Evolutionary conservation across 1,140 invertebrate species (phyloP).

Genomic region (Drosophila biarmipes): DNA sequence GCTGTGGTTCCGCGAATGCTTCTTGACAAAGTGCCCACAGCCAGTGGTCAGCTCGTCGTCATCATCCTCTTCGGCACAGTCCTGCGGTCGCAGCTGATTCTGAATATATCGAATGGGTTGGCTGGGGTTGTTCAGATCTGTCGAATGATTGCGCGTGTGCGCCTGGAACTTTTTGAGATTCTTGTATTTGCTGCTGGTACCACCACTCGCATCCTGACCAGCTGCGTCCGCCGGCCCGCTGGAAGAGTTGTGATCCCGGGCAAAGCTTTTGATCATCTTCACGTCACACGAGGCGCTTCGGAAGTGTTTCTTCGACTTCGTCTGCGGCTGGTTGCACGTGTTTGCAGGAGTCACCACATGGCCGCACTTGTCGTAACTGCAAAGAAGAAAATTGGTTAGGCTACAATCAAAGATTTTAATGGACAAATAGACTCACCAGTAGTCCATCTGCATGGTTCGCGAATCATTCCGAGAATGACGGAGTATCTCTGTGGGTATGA

Average conservation of each 20-base stretch:
- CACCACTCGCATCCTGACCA: constrained; percentile 37
- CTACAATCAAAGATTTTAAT: no score
- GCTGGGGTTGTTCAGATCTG: constrained; percentile 74
- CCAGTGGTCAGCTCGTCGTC: constrained; percentile 78
- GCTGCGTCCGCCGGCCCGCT: constrained; percentile 33
- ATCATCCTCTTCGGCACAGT: constrained; percentile 74
- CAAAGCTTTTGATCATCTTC: constrained; percentile 83
- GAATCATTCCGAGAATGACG: constrained; percentile 87
- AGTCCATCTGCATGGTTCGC: constrained; percentile 86
- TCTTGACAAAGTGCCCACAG: constrained; percentile 81
- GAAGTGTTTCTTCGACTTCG: constrained; percentile 83
- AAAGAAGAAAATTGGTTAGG: neutral
- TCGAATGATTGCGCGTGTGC: constrained; percentile 84
- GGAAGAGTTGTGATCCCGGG: constrained; percentile 73
- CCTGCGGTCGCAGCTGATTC: constrained; percentile 75
- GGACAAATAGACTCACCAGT: constrained; percentile 67
- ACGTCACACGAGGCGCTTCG: constrained; percentile 83
- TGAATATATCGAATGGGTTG: constrained; percentile 82
- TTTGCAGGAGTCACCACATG: constrained; percentile 53
- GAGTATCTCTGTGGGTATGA: constrained; percentile 84
- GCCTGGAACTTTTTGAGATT: constrained; percentile 80
- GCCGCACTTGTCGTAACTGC: constrained; percentile 81
- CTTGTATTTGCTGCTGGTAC: constrained; percentile 63
- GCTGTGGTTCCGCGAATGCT: constrained; percentile 83
- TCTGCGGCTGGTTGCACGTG: constrained; percentile 65